These are phyloP conservation scores for Lycaena phlaeas DNA, from an alignment of 2,888 invertebrate species.

Conservation along the genomic window DNA sequence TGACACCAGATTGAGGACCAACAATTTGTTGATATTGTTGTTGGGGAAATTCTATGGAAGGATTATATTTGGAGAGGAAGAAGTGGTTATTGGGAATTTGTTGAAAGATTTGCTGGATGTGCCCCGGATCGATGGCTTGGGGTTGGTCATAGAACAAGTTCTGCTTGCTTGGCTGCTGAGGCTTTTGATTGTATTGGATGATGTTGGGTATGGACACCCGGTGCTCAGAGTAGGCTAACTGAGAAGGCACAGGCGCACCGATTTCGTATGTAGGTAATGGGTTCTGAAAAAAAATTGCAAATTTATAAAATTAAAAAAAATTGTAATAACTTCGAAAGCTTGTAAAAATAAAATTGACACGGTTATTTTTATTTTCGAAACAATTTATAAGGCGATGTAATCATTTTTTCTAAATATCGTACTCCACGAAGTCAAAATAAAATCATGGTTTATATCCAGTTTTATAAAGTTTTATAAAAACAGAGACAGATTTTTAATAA, in stretches of 20 bases:
- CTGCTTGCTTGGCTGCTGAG: slow-evolving; percentile 20
- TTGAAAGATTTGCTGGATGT: not conserved
- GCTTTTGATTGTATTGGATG: slow-evolving; percentile 25
- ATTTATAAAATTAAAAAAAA: too few relatives aligned
- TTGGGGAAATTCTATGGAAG: not conserved
- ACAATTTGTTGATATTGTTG: not conserved
- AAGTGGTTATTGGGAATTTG: not conserved
- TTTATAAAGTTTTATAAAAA: too few relatives aligned
- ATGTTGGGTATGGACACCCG: slow-evolving; percentile 31
- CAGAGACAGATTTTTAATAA: too few relatives aligned
- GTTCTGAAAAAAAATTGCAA: slow-evolving; percentile 42
- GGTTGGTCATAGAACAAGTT: slow-evolving; percentile 3
- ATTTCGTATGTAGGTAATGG: slow-evolving; percentile 45
- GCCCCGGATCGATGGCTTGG: slow-evolving; percentile 16
- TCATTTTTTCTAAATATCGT: too few relatives aligned
- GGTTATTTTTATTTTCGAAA: too few relatives aligned
- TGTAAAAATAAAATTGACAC: too few relatives aligned
- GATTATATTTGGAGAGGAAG: slow-evolving; percentile 14
- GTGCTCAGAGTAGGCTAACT: slow-evolving; percentile 46
- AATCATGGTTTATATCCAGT: too few relatives aligned
- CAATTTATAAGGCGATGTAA: too few relatives aligned
- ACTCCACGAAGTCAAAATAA: too few relatives aligned
- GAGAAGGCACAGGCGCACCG: slow-evolving; percentile 44
- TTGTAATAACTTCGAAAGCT: too few relatives aligned
- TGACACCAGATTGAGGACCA: slow-evolving; percentile 15